Evolutionary conservation across 53 echinoderm and acorn worm species (phyloP).

Genomic region (Crossaster papposus): DNA sequence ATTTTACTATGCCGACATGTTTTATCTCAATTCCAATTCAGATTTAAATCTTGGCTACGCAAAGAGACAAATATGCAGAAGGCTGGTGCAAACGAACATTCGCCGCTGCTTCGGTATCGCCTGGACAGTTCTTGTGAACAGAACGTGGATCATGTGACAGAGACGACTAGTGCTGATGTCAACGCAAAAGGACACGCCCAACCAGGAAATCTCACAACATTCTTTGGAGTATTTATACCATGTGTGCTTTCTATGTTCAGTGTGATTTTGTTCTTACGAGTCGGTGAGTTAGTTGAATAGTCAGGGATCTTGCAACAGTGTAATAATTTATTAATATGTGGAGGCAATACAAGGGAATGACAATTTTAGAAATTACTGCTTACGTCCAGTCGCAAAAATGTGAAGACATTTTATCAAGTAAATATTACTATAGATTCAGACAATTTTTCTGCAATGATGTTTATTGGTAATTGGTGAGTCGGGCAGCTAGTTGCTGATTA

Average conservation of each 20-base stretch:
- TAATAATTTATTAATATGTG: too few relatives aligned
- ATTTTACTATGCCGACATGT: too few relatives aligned
- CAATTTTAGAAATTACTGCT: too few relatives aligned
- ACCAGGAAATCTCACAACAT: slow-evolving; percentile 71
- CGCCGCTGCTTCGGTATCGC: slow-evolving; percentile 86
- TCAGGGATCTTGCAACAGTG: too few relatives aligned
- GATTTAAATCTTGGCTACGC: slow-evolving; percentile 45
- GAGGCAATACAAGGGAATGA: too few relatives aligned
- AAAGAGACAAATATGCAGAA: slow-evolving; percentile 31
- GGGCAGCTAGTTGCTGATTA: too few relatives aligned
- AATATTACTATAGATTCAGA: too few relatives aligned
- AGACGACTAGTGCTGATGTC: background rate
- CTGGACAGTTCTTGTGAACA: slow-evolving; percentile 44
- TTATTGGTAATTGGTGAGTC: too few relatives aligned
- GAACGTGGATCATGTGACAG: background rate
- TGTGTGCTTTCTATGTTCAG: slow-evolving; percentile 97
- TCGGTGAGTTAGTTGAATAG: slow-evolving; percentile 65
- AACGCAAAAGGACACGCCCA: slow-evolving; percentile 1
- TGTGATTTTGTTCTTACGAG: slow-evolving; percentile 82
- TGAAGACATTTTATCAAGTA: too few relatives aligned
- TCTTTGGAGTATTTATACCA: slow-evolving; percentile 88
- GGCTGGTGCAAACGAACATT: slow-evolving; percentile 61
- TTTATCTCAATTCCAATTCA: background rate
- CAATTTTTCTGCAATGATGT: too few relatives aligned
- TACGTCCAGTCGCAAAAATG: too few relatives aligned